phyloP scores from a whole-genome alignment of 2,888 invertebrate species.

The Eutolmus rufibarbis region DNA sequence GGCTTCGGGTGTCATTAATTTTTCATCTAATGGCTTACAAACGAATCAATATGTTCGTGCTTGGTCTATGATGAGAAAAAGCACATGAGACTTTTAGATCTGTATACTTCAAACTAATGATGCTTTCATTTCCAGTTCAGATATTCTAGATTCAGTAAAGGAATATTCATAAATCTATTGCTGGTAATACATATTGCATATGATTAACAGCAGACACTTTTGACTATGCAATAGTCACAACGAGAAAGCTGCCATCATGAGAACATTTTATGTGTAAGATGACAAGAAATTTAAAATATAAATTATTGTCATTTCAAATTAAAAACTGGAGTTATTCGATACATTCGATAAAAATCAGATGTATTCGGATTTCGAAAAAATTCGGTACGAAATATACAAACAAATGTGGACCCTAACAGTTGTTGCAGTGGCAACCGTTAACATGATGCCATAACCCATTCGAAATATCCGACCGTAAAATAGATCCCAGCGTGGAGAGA shows the following conservation, averaged over 20 bases:
- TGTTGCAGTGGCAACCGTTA: background rate
- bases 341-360: background rate
- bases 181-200: background rate
- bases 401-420: background rate
- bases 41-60: background rate
- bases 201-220: background rate
- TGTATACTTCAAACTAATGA: background rate
- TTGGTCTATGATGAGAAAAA: background rate
- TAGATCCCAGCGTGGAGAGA: background rate
- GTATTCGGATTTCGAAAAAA: background rate
- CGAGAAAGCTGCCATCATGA: too few species aligned
- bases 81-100: background rate
- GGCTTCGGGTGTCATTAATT: conserved; percentile 12
- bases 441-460: background rate
- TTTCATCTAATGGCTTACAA: conserved; percentile 3
- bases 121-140: background rate
- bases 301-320: background rate
- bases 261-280: background rate
- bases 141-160: background rate
- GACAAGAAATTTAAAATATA: background rate
- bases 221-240: too few species aligned
- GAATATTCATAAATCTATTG: background rate
- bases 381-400: background rate
- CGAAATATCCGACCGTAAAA: conserved; percentile 5
- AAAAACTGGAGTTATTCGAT: background rate